A percentile compares a stretch with the other conserved stretches of the same genome.
Evolutionary conservation across 2,888 invertebrate species (phyloP).

Genomic region (Lepidocyrtinus sp.): DNA sequence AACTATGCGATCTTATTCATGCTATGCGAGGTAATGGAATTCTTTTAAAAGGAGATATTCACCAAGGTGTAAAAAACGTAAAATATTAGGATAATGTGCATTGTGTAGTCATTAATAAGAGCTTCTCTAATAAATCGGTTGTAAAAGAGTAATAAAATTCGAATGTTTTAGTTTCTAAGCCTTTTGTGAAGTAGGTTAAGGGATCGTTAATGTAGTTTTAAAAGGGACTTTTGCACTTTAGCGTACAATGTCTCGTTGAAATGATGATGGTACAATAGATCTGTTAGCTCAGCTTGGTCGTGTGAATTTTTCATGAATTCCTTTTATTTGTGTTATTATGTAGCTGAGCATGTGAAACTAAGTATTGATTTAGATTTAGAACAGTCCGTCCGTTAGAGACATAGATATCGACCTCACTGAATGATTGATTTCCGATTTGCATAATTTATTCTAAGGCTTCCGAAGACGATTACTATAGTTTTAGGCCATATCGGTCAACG

Average conservation of each 20-base stretch:
- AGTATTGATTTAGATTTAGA: no score
- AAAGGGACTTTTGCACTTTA: neutral
- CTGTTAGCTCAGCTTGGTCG: no score
- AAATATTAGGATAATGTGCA: conserved; percentile 1
- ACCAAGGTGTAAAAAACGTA: neutral
- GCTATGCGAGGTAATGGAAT: neutral
- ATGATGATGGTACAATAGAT: neutral
- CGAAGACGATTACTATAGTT: no score
- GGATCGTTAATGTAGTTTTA: no score
- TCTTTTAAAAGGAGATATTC: neutral
- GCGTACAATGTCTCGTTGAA: neutral
- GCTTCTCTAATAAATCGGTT: conserved; percentile 5
- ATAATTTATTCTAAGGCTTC: no score
- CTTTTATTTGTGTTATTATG: neutral
- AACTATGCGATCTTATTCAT: neutral
- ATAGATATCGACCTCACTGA: no score
- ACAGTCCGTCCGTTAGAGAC: no score
- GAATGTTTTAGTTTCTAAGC: neutral
- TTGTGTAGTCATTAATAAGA: conserved; percentile 4
- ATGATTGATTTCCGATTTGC: no score
- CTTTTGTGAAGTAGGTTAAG: no score
- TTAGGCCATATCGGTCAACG: no score
- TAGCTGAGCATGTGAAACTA: no score
- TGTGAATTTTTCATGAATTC: neutral
- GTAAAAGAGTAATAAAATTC: neutral